A percentile compares a stretch with the other conserved stretches of the same genome.
phyloP scores from a whole-genome alignment of 2,797 vertebrate genomes.

The Ispidina lecontei region DNA sequence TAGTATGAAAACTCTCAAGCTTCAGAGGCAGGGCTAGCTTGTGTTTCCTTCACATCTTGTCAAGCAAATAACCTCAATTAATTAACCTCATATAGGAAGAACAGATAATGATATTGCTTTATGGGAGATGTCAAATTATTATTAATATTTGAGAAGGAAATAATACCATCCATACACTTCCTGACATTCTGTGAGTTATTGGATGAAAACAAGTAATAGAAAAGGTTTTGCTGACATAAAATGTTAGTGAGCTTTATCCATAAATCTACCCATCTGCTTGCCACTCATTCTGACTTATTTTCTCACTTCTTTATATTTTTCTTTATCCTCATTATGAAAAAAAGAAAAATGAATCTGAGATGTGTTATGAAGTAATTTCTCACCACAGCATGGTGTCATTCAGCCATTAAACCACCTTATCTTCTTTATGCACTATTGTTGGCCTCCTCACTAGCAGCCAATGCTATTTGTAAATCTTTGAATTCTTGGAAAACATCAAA shows the following conservation, averaged over 20 bases:
- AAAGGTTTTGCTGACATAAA: not conserved
- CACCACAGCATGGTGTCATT: not conserved
- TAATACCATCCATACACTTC: not conserved
- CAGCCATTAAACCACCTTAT: not conserved
- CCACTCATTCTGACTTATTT: not conserved
- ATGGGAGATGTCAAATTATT: not conserved
- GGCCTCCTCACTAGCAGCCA: not conserved
- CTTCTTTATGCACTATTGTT: not conserved
- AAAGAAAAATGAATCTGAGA: not conserved
- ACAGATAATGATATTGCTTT: not conserved
- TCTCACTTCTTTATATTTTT: not conserved
- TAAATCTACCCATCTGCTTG: not conserved
- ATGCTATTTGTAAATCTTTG: not conserved
- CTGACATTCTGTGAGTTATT: not conserved
- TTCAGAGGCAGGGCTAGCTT: not conserved
- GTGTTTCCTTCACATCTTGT: rapidly evolving
- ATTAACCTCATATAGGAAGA: not conserved
- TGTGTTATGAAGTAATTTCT: not conserved
- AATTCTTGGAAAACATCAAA: not conserved
- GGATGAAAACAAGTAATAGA: not conserved
- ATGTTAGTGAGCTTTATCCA: not conserved
- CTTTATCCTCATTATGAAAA: not conserved
- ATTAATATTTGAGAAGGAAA: not conserved
- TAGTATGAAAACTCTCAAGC: not conserved
- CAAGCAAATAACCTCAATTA: not conserved